Evolutionary conservation across 2,113 vertebrate genomes (phyloP), one percentile per base, ranked within the genome.

Genomic region (Neogale vison): DNA sequence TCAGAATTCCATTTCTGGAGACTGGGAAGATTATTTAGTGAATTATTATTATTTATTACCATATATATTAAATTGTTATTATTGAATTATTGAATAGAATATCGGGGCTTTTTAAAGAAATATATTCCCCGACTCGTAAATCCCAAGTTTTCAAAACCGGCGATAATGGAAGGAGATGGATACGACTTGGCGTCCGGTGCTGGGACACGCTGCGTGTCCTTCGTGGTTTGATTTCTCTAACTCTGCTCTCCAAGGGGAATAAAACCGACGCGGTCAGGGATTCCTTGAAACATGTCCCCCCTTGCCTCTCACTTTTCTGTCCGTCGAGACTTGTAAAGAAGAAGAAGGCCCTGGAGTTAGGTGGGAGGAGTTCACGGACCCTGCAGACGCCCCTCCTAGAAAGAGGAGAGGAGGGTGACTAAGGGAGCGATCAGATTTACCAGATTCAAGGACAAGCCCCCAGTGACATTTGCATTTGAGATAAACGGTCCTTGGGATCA

Each of bases 341-440:
- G 45, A 82, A 79, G 65, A n/a, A 50, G 26, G 52, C 10, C 24
- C 72, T 42, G 15, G 83, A 79, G 23, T 79, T 6, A 29, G 61
- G 2, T 0, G 42, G 47, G 14, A 34, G 4, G 42, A 63, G 69
- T 39, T 6, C 29, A 39, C 2, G 52, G 72, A 23, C 7, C 1
- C 45, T 1, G 14, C 13, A 1, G 8, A 12, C 2, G 11, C 1
- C 4, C 1, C 52, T 74, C 20, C 1, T 4, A 34, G 83, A 21
- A 71, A 55, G 61, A 67, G 45, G 18, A 39, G 10, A 52, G 50
- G 50, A 50, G 50, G 61, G 31, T 31, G 6, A n/a, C 13, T 1
- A 6, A 12, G 26, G 20, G 20, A 45, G 7, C 1, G 26, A 5
- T 61, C 9, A 7, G 57, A 69, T 21, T 57, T 24, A 18, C 11